Evolutionary conservation across 1,140 invertebrate genomes (phyloP), one percentile per base, ranked within the genome.

Genomic region (Meloidogyne hapla): DNA sequence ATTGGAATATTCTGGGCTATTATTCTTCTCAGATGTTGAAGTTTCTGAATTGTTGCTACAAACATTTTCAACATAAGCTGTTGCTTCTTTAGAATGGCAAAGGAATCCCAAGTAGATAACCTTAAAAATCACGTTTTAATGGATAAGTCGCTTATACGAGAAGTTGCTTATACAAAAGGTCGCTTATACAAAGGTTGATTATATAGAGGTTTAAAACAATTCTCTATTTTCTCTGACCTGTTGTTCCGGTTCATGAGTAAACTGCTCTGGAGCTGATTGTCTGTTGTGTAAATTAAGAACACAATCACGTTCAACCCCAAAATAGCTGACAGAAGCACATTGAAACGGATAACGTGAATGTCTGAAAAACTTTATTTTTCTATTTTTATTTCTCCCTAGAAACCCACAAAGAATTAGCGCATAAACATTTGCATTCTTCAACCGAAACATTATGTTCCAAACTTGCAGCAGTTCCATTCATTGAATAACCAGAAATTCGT

Each of bases 311-410:
- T 87, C 84, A 25, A 74, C 65, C 65, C 83, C 83, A 66, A 87
- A 86, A 62, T 86, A 86, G 18, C 80, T 86, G 33, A 84, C 85
- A 38, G 84, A 86, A 45, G 71, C 28, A 62, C 84, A 86, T 70
- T 86, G 85, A 81, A 86, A 86, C 8, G 80, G 68, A 69, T 87
- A 87, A 33, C 78, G 76, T 8, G 84, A 86, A 28, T 56, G 68
- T 45, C 74, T 85, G 18, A 45, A 77, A 69, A 48, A 75, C 10
- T 65, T n/a, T 33, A 6, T 33, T 4, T 33, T 33, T 33, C 33
- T 33, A 8, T 33, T 33, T 42, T 48, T 70, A 62, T 13, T 18
- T 78, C n/a, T 9, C 26, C 12, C 13, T 77, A 40, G 79, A 76
- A 72, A 78, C 83, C 75, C 63, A 84, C 84, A 80, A 74, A 67